Evolutionary conservation across 2,888 invertebrate genomes (phyloP), one percentile per base, ranked within the genome.

Genomic region (Netelia virgata): DNA sequence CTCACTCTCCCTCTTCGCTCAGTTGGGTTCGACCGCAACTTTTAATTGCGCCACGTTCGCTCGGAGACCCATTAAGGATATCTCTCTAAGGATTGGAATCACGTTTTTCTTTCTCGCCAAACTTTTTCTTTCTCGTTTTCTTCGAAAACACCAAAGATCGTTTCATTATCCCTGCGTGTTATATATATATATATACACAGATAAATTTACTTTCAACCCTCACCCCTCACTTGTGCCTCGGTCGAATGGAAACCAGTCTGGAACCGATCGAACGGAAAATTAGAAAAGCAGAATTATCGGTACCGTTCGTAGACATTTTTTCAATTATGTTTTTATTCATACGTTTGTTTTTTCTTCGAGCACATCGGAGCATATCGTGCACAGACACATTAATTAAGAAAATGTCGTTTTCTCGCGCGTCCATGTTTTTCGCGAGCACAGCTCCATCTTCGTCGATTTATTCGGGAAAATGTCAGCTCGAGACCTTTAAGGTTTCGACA

Each of bases 1-100:
- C 47, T 47, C 47, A 69, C 47, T 64, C n/a, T 69, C 59, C 23
- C 43, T 55, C 36, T 53, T 18, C 63, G 89, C 90, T 92, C 91
- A 91, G 92, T 92, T 92, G 90, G 92, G 89, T 88, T 88, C 89
- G 88, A 90, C 91, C 92, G 89, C 92, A 92, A 92, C 92, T 92
- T 92, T 92, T 92, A 92, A 92, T 92, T 92, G 92, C 92, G 89
- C 91, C 88, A 88, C 89, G 88, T 86, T 89, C 90, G 91, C 90
- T 92, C 90, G 86, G 91, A 92, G 92, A 88, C 90, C 89, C 91
- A 91, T 92, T 92, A 91, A 78, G 88, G 88, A 80, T 78, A 85
- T 90, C 87, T 87, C 88, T 84, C 75, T 63, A 79, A 73, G 89
- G 74, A 84, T 79, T 81, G 68, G 87, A 87, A 86, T 85, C 87